Evolutionary conservation across 2,888 invertebrate species (phyloP), one percentile per base, ranked within the genome.

Genomic region (Acanthacorydalis orientalis): DNA sequence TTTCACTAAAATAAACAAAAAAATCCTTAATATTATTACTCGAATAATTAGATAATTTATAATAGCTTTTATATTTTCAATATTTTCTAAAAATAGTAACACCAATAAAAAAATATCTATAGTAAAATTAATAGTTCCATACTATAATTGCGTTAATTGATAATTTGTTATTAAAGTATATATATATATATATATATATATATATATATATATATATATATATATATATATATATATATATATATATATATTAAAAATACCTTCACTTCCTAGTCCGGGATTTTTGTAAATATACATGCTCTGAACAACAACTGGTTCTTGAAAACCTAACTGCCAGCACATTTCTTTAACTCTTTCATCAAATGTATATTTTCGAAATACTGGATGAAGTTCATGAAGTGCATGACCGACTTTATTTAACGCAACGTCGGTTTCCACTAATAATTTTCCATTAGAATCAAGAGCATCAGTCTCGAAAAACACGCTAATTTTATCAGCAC

Each of bases 281-380:
- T 92, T 92, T 70, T 97, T 98, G 65, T 89, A 97, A 51, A 98
- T 96, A 60, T 90, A 89, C 97, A 97, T 97, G 68, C 95, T 93
- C 63, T 97, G 97, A 1, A 83, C 83, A 0, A 97, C 75, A 0
- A 83, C 81, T 0, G 97, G 97, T 38, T 85, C 82, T 48, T 70
- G 67, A 51, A 84, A 75, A 4, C 80, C 80, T 10, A 96, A 64
- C 53, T 79, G 77, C 55, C 74, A 76, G 51, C 85, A 83, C 4
- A 83, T 68, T 48, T 80, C 74, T 63, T 86, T 83, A 9, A 97
- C 78, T 54, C 86, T 79, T 52, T 85, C 79, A 60, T 84, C 81
- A 63, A 92, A 89, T 0, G 91, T 88, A 53, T 86, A 72, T 56
- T 79, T 80, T 56, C 80, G 77, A 67, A 95, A 97, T 31, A 76